These are phyloP conservation scores for Prolemur simus DNA, from an alignment of 2,113 vertebrate genomes.

Conservation along the genomic window DNA sequence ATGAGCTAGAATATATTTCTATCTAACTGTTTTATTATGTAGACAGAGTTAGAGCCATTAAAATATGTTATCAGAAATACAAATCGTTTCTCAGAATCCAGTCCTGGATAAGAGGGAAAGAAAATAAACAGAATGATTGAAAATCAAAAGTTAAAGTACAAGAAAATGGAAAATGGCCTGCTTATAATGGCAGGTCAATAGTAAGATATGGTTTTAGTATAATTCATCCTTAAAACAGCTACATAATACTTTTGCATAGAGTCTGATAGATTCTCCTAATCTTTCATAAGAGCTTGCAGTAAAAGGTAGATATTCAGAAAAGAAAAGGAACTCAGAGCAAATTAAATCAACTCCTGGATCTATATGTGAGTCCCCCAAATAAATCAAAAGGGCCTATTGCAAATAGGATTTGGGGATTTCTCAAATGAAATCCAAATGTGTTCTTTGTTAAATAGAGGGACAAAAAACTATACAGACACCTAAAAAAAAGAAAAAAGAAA, in stretches of 20 bases:
- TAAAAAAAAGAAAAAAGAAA: too few relatives aligned
- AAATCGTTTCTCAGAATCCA: neutral
- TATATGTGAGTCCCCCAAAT: neutral
- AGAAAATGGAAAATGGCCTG: neutral
- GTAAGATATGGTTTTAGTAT: constrained; percentile 8
- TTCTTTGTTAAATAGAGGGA: constrained; percentile 39
- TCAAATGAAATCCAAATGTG: constrained; percentile 52
- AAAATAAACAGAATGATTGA: neutral
- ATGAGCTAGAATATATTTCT: neutral
- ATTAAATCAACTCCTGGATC: neutral
- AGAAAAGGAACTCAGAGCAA: neutral
- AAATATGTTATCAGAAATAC: neutral
- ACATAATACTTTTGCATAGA: neutral
- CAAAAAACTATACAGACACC: neutral
- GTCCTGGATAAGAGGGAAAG: neutral
- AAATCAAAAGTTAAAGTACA: neutral
- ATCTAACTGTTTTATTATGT: neutral
- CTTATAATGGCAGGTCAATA: neutral
- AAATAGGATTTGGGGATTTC: constrained; percentile 12
- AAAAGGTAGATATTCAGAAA: neutral
- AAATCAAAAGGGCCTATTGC: constrained; percentile 1
- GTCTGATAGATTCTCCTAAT: neutral
- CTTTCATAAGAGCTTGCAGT: neutral
- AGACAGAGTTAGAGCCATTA: neutral
- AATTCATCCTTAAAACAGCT: neutral